Evolutionary conservation across 2,113 vertebrate genomes (phyloP).

Genomic region (Vireo altiloquus): DNA sequence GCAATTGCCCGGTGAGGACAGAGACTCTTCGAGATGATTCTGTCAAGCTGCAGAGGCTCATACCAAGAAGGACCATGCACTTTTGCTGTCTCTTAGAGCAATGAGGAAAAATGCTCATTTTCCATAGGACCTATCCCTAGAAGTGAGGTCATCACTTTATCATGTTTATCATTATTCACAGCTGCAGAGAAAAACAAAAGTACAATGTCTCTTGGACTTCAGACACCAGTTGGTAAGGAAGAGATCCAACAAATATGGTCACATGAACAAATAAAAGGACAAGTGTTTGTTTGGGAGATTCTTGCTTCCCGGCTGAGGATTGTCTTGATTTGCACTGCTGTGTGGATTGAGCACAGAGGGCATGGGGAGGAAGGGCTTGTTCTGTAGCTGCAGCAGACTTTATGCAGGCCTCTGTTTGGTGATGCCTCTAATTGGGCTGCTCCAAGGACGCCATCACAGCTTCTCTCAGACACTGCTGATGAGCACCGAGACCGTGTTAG

Average conservation of each 20-base stretch:
- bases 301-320: background rate
- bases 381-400: background rate
- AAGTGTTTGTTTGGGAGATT: background rate
- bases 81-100: background rate
- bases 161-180: background rate
- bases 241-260: background rate
- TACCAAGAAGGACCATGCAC: background rate
- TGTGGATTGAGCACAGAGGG: background rate
- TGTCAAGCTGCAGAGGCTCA: background rate
- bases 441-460: background rate
- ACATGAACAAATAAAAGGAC: background rate
- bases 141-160: background rate
- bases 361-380: fast-evolving
- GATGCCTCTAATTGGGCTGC: background rate
- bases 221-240: background rate
- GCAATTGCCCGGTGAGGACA: background rate
- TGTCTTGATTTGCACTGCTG: background rate
- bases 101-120: background rate
- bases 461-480: background rate
- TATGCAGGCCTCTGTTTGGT: background rate
- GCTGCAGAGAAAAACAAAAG: background rate
- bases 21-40: background rate
- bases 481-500: fast-evolving
- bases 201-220: background rate
- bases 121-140: background rate